Evolutionary conservation across 2,888 invertebrate species (phyloP).

Genomic region (Chloroclysta siterata): DNA sequence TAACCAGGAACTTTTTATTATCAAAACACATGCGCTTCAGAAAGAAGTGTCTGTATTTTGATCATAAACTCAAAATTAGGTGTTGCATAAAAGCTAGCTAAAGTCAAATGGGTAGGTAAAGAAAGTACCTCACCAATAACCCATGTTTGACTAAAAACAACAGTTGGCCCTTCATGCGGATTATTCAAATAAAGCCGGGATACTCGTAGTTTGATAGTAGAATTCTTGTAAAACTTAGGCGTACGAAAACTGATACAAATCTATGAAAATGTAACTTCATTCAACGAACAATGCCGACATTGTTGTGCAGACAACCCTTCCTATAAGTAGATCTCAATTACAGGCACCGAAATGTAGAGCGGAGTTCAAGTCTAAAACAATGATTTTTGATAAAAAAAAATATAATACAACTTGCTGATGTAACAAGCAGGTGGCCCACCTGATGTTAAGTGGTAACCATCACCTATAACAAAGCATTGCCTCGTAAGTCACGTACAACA

Average conservation of each 20-base stretch:
- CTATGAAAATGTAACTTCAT: slow-evolving; percentile 33
- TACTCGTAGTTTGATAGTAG: slow-evolving; percentile 33
- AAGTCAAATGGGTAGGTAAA: background rate
- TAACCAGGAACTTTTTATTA: too few species aligned
- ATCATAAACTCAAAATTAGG: background rate
- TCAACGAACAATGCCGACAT: slow-evolving; percentile 27
- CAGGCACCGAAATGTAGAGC: slow-evolving; percentile 9
- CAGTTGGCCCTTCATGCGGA: slow-evolving; percentile 25
- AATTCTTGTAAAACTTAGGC: slow-evolving; percentile 35
- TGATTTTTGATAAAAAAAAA: slow-evolving; percentile 5
- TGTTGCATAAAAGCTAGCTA: background rate
- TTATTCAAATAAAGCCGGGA: slow-evolving; percentile 37
- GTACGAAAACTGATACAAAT: slow-evolving; percentile 32
- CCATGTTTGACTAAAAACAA: slow-evolving; percentile 39
- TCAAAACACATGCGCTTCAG: too few species aligned
- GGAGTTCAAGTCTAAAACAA: slow-evolving; percentile 5
- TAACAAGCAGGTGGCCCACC: too few species aligned
- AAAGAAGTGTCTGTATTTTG: background rate
- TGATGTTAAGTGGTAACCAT: too few species aligned
- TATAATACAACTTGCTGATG: too few species aligned
- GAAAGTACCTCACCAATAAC: slow-evolving; percentile 17
- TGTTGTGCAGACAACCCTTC: slow-evolving; percentile 22
- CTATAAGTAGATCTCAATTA: slow-evolving; percentile 16
- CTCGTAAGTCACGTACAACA: too few species aligned
- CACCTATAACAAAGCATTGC: too few species aligned